phyloP scores from a whole-genome alignment of 2,113 vertebrate species.

The Ramphastos sulfuratus region DNA sequence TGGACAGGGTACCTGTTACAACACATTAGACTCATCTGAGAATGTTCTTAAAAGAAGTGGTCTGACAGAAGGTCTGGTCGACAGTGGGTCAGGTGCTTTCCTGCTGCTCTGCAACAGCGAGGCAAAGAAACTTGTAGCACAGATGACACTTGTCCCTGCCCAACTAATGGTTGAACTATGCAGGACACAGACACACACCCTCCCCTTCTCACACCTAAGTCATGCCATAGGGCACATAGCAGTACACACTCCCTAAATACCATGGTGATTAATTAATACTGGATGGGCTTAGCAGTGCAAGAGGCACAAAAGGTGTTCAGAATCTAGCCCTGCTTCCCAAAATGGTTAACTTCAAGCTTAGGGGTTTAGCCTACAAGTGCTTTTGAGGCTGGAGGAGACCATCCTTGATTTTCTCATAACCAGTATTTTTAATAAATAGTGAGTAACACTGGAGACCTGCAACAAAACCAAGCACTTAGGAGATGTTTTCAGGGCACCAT shows the following conservation, averaged over 20 bases:
- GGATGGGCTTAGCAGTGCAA: neutral
- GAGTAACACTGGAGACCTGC: neutral
- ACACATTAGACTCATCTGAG: conserved; percentile 96
- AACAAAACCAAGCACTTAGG: fast-evolving
- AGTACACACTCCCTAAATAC: fast-evolving
- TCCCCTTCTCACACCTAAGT: neutral
- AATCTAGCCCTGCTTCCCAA: neutral
- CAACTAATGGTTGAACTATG: neutral
- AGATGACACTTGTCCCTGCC: neutral
- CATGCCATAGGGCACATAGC: fast-evolving
- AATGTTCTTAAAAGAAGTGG: conserved; percentile 98
- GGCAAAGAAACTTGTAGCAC: conserved; percentile 77
- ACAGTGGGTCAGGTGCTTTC: conserved; percentile 78
- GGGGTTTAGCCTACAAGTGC: neutral
- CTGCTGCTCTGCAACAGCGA: conserved; percentile 91
- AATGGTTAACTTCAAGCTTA: neutral
- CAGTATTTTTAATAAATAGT: fast-evolving
- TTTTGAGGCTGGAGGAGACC: neutral
- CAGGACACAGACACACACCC: neutral
- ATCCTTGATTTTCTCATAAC: neutral
- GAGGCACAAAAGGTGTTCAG: fast-evolving
- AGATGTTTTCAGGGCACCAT: fast-evolving
- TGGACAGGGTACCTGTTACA: conserved; percentile 92
- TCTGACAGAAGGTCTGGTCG: conserved; percentile 89
- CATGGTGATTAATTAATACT: fast-evolving